phyloP scores from a whole-genome alignment of 2,888 invertebrate genomes.

The Phlogophora meticulosa region DNA sequence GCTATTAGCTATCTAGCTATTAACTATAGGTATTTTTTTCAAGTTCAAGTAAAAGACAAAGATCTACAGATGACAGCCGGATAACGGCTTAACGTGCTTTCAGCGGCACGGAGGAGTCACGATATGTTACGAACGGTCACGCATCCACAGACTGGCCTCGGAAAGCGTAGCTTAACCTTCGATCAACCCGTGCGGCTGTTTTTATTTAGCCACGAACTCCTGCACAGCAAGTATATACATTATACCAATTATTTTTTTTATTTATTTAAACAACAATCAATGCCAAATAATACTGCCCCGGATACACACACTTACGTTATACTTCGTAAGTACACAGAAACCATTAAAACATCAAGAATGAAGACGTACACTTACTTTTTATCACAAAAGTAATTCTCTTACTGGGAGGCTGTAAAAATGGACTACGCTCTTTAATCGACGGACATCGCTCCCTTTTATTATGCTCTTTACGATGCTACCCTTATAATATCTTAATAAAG shows the following conservation, averaged over 20 bases:
- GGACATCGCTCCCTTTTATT: conserved; percentile 55
- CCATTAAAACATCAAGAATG: conserved; percentile 24
- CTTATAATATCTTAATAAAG: conserved; percentile 66
- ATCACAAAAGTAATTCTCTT: conserved; percentile 57
- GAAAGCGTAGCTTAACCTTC: too few species aligned
- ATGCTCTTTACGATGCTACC: conserved; percentile 55
- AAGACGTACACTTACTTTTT: conserved; percentile 49
- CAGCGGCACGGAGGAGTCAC: too few species aligned
- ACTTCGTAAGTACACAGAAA: background rate
- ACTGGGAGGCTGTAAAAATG: conserved; percentile 48
- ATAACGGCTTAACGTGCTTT: too few species aligned
- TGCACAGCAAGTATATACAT: too few species aligned
- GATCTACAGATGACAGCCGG: too few species aligned
- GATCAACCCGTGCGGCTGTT: too few species aligned
- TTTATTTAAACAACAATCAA: background rate
- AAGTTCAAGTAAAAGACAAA: too few species aligned
- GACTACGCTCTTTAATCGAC: conserved; percentile 60
- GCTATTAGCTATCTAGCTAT: too few species aligned
- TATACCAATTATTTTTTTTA: background rate
- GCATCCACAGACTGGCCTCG: too few species aligned
- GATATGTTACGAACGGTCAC: too few species aligned
- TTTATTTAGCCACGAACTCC: too few species aligned
- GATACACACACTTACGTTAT: background rate
- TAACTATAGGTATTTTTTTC: too few species aligned
- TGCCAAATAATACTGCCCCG: background rate